Base-by-base conservation (phyloP, 1,140 invertebrate genomes). In the Drosophila kohkoa region DNA sequence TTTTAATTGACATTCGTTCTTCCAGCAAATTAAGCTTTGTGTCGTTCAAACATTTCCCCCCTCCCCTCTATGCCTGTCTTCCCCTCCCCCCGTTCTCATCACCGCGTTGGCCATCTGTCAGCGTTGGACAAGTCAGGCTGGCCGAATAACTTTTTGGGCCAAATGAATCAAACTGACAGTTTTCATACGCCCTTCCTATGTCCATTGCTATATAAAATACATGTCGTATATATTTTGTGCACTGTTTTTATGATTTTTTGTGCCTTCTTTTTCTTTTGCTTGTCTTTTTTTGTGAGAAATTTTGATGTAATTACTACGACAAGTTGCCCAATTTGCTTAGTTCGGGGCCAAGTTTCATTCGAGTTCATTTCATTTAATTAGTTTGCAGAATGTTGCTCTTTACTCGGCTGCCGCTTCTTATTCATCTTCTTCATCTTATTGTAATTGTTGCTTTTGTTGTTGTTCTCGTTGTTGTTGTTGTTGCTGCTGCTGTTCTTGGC, bases 1-100 rank as follows among this genome's bases (percentile, higher is more conserved):
- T 91, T 91, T 91, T 91, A 90, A 91, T 91, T 91, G 90, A 87
- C 90, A 86, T 81, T 89, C 82, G 83, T 88, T 88, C 86, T 91
- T 87, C 73, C 73, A 78, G 76, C 69, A 91, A 91, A 91, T 87
- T 89, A 83, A 88, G 85, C 83, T 85, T 77, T 89, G 67, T 82
- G 81, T 77, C 81, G 77, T 64, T 69, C 68, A 79, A 79, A 80
- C 69, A 41, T 59, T 52, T 68, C 45, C 62, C 66, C 35, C 6
- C 35, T 10, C 10, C 0, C 3, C 3, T n/a, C 20, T 25, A 3
- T 38, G 48, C 30, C 13, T 20, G 25, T 7, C 7, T 28, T 1
- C 20, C 10, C n/a, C 7, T 25, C 20, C 48, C 10, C 28, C 7
- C 15, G 10, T 16, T 7, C n/a, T 35, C 3, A 43, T 54, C 46